Conservation (phyloP, 2,888 invertebrate genomes). For the Quadroppia sp. region DNA sequence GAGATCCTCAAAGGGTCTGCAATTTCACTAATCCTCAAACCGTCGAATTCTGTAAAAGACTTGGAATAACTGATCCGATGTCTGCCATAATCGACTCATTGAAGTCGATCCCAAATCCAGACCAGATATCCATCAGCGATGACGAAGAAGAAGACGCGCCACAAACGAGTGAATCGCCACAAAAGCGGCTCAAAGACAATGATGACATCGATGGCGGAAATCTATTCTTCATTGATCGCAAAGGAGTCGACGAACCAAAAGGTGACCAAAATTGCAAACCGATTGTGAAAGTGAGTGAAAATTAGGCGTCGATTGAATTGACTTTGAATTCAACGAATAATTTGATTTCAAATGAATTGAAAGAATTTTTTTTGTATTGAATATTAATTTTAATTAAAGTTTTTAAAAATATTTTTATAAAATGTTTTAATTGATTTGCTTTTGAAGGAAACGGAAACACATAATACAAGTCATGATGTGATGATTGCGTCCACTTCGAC, state of each 20-base stretch:
- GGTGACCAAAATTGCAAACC: neutral
- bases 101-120: constrained; percentile 48
- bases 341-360: no score
- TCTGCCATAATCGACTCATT: constrained; percentile 54
- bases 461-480: no score
- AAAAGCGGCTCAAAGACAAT: neutral
- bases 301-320: neutral
- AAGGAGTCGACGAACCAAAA: constrained; percentile 1
- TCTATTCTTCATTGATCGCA: neutral
- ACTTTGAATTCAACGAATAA: no score
- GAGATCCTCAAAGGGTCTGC: constrained; percentile 30
- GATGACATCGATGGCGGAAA: constrained; percentile 13
- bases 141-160: constrained; percentile 47
- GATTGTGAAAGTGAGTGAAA: neutral
- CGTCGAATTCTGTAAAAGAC: constrained; percentile 55
- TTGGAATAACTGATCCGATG: constrained; percentile 75
- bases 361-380: no score
- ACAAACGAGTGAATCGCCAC: neutral
- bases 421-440: no score
- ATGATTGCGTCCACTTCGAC: no score
- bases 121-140: constrained; percentile 50
- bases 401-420: no score
- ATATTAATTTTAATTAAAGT: no score
- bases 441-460: no score
- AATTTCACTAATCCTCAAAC: constrained; percentile 56